Evolutionary conservation across 2,888 invertebrate species (phyloP), one percentile per base, ranked within the genome.

Genomic region (Acanthococcus lagerstroemiae): DNA sequence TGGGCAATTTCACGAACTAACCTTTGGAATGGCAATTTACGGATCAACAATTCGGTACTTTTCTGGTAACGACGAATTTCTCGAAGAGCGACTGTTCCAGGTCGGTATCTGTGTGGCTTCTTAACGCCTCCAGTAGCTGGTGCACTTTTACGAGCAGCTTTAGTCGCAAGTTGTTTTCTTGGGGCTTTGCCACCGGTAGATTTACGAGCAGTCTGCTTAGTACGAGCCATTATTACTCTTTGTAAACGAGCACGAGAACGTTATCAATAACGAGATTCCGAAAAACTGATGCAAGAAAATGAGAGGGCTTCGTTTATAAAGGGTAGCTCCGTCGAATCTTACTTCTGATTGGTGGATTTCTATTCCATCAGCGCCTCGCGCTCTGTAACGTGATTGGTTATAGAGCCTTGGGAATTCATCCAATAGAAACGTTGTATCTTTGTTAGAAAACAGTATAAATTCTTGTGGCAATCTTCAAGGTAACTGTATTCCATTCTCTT

Each of bases 31-130:
- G 80, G 79, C 68, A 80, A 72, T 72, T 79, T 79, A 68, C 80
- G 77, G 72, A 81, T 81, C 67, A 81, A 72, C 69, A 80, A 74
- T 71, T 81, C 80, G 2, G 80, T 81, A 4, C 76, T 77, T 72
- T 80, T 80, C 72, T 80, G 80, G 73, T 81, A 80, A 68, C 79
- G 79, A 68, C 86, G 77, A 54, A 86, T 86, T 76, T 87, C 86
- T 71, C 85, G 78, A 50, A 86, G 77, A 27, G 86, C 86, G 21
- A 67, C 67, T 0, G 67, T 67, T 24, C 68, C 69, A 6, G 69
- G 69, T 50, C 67, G 63, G 70, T 87, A 70, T 63, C 78, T 74
- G 74, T 80, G 80, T 55, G 80, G 80, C 71, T 80, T 80, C 76
- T 81, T 80, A 50, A 80, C 78, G 68, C 80, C 79, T 61, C 80